Evolutionary conservation across 2,113 vertebrate species (phyloP).

Genomic region (Pipra filicauda): DNA sequence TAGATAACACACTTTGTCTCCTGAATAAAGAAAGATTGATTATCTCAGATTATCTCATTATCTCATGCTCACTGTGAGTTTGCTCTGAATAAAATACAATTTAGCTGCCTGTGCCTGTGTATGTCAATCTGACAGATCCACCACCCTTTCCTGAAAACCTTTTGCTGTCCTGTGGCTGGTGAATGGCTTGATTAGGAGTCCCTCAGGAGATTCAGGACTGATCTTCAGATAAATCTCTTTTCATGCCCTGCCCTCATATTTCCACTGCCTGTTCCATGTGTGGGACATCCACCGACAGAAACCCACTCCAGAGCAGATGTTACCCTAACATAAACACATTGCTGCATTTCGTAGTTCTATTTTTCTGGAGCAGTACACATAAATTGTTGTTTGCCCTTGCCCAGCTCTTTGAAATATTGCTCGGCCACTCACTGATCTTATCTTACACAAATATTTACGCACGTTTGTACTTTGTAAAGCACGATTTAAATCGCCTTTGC

Average conservation of each 20-base stretch:
- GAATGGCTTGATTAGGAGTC: background rate
- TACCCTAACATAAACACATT: constrained; percentile 33
- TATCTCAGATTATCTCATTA: background rate
- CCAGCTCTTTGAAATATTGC: constrained; percentile 63
- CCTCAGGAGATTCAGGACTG: background rate
- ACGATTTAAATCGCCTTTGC: constrained; percentile 26
- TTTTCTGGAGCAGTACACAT: constrained; percentile 50
- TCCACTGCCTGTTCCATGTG: background rate
- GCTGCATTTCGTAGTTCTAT: constrained; percentile 8
- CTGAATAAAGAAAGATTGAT: background rate
- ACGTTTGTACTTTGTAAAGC: constrained; percentile 11
- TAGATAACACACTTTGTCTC: background rate
- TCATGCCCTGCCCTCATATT: background rate
- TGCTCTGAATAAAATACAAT: background rate
- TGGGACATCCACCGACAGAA: constrained; percentile 5
- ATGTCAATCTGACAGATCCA: background rate
- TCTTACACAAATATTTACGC: constrained; percentile 64
- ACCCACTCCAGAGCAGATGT: background rate
- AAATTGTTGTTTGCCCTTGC: constrained; percentile 54
- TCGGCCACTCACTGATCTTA: constrained; percentile 44
- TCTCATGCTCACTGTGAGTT: background rate
- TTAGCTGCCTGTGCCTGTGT: background rate
- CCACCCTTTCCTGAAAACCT: background rate
- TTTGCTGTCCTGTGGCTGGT: background rate
- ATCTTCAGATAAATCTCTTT: background rate